Conservation (phyloP, 2,797 vertebrate species). For the Carcharodon carcharias region DNA sequence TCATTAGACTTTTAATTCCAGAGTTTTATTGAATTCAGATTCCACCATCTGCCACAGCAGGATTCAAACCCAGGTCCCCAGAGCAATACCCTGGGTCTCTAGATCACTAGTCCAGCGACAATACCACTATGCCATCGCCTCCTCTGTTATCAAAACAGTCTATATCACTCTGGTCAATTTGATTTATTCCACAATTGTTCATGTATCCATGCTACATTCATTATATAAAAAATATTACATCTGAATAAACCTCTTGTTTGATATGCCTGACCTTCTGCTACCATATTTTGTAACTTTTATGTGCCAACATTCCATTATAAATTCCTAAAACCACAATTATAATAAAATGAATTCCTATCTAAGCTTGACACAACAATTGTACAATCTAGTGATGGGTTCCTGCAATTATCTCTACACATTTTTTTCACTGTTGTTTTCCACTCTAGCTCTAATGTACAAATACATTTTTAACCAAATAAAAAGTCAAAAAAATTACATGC, state of each 20-base stretch:
- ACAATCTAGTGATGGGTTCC: background rate
- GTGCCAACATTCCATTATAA: background rate
- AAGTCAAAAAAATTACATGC: background rate
- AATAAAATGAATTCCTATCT: background rate
- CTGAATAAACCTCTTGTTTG: background rate
- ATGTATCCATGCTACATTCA: background rate
- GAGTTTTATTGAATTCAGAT: too few species aligned
- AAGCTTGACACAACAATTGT: background rate
- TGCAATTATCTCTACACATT: background rate
- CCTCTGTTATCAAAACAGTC: background rate
- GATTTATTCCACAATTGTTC: background rate
- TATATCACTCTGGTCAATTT: background rate
- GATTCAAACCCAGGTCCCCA: too few species aligned
- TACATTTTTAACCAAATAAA: background rate
- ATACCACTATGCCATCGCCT: too few species aligned
- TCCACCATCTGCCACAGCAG: too few species aligned
- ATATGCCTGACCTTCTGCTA: background rate
- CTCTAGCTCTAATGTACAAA: background rate
- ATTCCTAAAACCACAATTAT: background rate
- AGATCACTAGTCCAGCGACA: too few species aligned
- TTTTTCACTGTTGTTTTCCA: background rate
- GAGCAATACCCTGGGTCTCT: too few species aligned
- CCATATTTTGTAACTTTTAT: background rate
- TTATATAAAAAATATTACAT: background rate
- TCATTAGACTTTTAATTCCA: too few species aligned